Evolutionary conservation across 1,140 invertebrate genomes (phyloP).

Genomic region (Drosophila nannoptera): DNA sequence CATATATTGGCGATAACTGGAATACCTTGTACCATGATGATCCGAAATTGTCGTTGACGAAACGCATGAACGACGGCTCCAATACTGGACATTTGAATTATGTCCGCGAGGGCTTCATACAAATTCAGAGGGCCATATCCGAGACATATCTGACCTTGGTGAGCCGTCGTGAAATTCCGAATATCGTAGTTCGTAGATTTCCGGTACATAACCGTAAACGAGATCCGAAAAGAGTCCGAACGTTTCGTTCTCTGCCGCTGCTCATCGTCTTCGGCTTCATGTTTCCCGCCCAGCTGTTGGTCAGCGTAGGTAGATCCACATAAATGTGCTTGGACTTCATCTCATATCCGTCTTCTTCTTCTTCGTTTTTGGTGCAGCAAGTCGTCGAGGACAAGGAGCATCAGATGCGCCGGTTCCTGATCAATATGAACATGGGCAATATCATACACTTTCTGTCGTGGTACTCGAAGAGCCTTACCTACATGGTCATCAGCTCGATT

Average conservation of each 20-base stretch:
- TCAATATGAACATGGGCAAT: slow-evolving; percentile 64
- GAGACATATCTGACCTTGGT: slow-evolving; percentile 36
- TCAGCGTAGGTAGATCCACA: slow-evolving; percentile 33
- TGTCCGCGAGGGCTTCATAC: slow-evolving; percentile 59
- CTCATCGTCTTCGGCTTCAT: slow-evolving; percentile 51
- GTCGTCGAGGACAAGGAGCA: slow-evolving; percentile 50
- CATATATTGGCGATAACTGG: slow-evolving; percentile 45
- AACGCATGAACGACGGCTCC: slow-evolving; percentile 19
- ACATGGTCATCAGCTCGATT: slow-evolving; percentile 25
- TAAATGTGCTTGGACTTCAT: neutral
- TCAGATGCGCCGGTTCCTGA: slow-evolving; percentile 41
- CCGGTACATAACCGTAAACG: slow-evolving; percentile 33
- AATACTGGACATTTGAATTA: slow-evolving; percentile 46
- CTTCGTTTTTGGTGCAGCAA: slow-evolving; percentile 50
- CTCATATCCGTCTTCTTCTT: neutral
- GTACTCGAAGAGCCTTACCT: slow-evolving; percentile 41
- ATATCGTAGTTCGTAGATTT: slow-evolving; percentile 45
- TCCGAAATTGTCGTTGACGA: slow-evolving; percentile 2
- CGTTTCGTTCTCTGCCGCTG: slow-evolving; percentile 29
- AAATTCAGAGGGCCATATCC: slow-evolving; percentile 44
- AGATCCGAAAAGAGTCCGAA: slow-evolving; percentile 30
- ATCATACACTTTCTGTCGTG: slow-evolving; percentile 44
- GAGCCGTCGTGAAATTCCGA: slow-evolving; percentile 7
- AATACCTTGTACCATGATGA: slow-evolving; percentile 50
- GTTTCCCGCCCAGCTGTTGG: slow-evolving; percentile 52